phyloP scores from a whole-genome alignment of 64 coral and sea anemone genomes.

The Anthopleura sola region DNA sequence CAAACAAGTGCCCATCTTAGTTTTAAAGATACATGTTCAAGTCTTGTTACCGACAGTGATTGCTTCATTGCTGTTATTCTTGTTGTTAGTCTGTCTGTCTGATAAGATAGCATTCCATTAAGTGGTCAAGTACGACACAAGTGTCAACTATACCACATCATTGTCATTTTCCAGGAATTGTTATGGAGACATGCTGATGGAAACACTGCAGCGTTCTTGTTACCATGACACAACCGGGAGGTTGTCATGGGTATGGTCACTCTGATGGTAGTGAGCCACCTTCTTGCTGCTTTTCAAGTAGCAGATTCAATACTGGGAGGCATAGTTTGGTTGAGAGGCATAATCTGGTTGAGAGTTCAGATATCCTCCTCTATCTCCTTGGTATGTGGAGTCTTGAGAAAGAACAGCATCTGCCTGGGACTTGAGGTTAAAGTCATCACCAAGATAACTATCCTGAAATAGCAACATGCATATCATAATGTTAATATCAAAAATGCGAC shows the following conservation, averaged over 20 bases:
- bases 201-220: neutral
- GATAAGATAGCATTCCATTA: conserved; percentile 9
- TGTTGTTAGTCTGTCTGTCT: neutral
- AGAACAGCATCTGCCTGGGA: conserved; percentile 96
- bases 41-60: neutral
- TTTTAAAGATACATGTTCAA: neutral
- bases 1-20: neutral
- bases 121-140: neutral
- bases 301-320: conserved; percentile 87
- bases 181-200: conserved; percentile 18
- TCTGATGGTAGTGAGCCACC: conserved; percentile 51
- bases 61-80: neutral
- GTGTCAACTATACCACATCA: neutral
- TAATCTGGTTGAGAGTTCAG: conserved; percentile 99
- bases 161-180: conserved; percentile 25
- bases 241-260: conserved; percentile 12
- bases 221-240: conserved; percentile 26
- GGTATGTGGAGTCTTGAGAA: conserved; percentile 98
- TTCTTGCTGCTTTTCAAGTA: conserved; percentile 25
- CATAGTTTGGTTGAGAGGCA: conserved; percentile 96
- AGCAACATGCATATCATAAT: neutral
- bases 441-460: conserved; percentile 93
- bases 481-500: neutral
- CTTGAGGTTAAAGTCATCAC: conserved; percentile 99
- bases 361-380: conserved; percentile 96